Evolutionary conservation across 2,797 vertebrate genomes (phyloP).

Genomic region (Hemitrygon akajei): DNA sequence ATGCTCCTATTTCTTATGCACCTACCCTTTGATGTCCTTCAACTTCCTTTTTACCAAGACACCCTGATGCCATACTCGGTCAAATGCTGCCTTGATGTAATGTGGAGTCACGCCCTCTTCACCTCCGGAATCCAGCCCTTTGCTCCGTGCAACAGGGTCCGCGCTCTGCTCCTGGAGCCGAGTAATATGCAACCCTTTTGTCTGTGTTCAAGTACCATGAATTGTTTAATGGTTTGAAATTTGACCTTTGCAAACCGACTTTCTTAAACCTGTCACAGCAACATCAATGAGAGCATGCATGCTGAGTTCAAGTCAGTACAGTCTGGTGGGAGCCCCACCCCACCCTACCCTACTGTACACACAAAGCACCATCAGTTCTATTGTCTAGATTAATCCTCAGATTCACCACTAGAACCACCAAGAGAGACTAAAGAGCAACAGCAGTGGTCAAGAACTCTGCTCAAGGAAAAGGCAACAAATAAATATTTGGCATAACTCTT

Average conservation of each 20-base stretch:
- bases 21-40: no score
- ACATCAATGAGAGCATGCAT: background rate
- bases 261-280: background rate
- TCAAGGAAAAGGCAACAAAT: background rate
- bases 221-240: background rate
- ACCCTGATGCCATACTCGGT: no score
- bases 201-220: background rate
- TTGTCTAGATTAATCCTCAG: background rate
- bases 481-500: background rate
- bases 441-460: background rate
- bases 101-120: no score
- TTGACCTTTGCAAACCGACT: background rate
- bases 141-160: no score
- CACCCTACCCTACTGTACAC: no score
- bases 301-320: background rate
- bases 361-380: background rate
- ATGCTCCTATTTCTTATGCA: no score
- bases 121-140: no score
- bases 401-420: background rate
- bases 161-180: background rate
- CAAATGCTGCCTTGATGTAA: no score
- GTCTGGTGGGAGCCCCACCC: background rate
- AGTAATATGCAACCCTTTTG: constrained; percentile 6
- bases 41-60: no score
- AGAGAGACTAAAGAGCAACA: background rate